phyloP scores from a whole-genome alignment of 2,797 vertebrate species.

The Anguilla megastoma region DNA sequence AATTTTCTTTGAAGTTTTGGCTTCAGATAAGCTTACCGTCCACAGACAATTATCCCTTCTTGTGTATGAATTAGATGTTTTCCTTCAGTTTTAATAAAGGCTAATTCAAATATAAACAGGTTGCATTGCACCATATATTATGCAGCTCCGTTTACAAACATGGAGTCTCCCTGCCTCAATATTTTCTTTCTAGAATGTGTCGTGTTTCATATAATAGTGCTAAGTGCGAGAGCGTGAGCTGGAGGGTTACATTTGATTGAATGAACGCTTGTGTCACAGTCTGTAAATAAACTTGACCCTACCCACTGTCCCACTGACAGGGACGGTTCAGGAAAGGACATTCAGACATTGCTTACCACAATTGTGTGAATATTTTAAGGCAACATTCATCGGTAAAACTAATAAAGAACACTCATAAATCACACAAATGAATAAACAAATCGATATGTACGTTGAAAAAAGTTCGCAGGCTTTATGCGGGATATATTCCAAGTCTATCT shows the following conservation, averaged over 20 bases:
- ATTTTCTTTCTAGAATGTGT: constrained; percentile 39
- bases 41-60: constrained; percentile 13
- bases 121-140: constrained; percentile 56
- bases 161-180: constrained; percentile 57
- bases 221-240: constrained; percentile 47
- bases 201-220: constrained; percentile 35
- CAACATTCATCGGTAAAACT: background rate
- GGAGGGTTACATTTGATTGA: constrained; percentile 47
- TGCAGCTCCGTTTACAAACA: constrained; percentile 46
- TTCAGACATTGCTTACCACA: constrained; percentile 22
- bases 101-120: constrained; percentile 33
- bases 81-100: background rate
- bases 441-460: background rate
- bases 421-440: background rate
- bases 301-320: constrained; percentile 52
- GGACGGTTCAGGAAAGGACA: constrained; percentile 56
- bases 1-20: constrained; percentile 30
- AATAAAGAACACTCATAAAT: background rate
- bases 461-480: too few relatives aligned
- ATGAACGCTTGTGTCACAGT: constrained; percentile 52
- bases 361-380: constrained; percentile 7
- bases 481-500: background rate
- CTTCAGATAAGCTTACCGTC: constrained; percentile 32
- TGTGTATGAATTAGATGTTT: background rate
- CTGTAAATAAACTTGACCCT: constrained; percentile 60